Percentiles rank a stretch among this genome's conserved stretches.
phyloP scores from a whole-genome alignment of 2,888 invertebrate species.

The Alcis repandata region DNA sequence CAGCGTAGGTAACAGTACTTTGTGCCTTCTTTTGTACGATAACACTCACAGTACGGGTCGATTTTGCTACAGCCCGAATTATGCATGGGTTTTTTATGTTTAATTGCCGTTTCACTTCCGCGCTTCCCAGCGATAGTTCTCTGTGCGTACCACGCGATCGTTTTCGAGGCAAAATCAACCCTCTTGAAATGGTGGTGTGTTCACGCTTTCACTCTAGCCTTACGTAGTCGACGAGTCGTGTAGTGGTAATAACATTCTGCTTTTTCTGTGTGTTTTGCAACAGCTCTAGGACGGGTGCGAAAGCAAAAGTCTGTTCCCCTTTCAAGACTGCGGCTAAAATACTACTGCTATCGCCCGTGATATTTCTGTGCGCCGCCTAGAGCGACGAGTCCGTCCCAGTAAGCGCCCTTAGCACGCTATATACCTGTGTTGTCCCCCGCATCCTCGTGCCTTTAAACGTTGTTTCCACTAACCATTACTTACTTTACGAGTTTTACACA shows the following conservation, averaged over 20 bases:
- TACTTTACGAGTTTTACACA: background rate
- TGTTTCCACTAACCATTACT: slow-evolving; percentile 37
- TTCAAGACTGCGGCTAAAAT: slow-evolving; percentile 92
- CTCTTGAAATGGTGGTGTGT: slow-evolving; percentile 84
- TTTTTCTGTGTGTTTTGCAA: slow-evolving; percentile 83
- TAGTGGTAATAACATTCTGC: slow-evolving; percentile 48
- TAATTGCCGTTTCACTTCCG: slow-evolving; percentile 49
- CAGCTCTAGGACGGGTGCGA: slow-evolving; percentile 87
- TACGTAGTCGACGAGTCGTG: slow-evolving; percentile 38
- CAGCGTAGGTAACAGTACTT: slow-evolving; percentile 56
- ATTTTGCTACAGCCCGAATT: slow-evolving; percentile 72
- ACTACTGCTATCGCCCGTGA: slow-evolving; percentile 91
- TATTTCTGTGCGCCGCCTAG: slow-evolving; percentile 92
- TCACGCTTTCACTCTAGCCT: slow-evolving; percentile 55
- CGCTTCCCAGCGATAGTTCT: slow-evolving; percentile 63
- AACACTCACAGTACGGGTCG: slow-evolving; percentile 68
- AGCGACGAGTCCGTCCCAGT: slow-evolving; percentile 66
- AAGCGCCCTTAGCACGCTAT: slow-evolving; percentile 80
- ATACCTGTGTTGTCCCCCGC: slow-evolving; percentile 67
- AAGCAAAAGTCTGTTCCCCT: slow-evolving; percentile 90
- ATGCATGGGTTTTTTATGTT: slow-evolving; percentile 78
- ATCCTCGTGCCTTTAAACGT: slow-evolving; percentile 48
- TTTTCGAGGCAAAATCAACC: slow-evolving; percentile 82
- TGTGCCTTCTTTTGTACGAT: slow-evolving; percentile 57
- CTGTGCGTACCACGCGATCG: slow-evolving; percentile 54